These are phyloP conservation scores for Micronycteris hirsuta DNA, from an alignment of 2,113 vertebrate genomes.

Conservation along the genomic window DNA sequence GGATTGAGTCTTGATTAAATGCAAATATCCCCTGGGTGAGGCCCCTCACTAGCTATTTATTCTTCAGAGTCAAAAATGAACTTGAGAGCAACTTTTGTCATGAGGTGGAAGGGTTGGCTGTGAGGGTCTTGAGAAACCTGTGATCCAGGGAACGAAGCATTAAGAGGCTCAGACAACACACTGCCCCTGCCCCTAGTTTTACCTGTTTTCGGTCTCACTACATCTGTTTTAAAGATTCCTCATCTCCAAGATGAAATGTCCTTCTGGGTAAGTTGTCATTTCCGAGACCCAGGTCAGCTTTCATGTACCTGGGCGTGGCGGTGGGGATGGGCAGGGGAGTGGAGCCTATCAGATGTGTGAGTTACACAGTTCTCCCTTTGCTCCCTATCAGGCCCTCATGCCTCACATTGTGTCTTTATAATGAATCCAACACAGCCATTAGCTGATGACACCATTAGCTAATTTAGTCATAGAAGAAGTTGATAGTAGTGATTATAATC, in stretches of 20 bases:
- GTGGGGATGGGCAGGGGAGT: neutral
- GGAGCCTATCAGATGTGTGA: neutral
- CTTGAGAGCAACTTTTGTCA: neutral
- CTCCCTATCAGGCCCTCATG: neutral
- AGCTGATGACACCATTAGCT: neutral
- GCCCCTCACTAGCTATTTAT: no score
- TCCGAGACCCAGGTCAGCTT: neutral
- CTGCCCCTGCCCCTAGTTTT: neutral
- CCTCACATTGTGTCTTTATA: neutral
- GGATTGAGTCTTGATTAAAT: no score
- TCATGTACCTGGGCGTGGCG: neutral
- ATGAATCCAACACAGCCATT: neutral
- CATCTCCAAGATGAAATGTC: neutral
- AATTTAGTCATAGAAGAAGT: neutral
- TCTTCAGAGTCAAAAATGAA: conserved; percentile 27
- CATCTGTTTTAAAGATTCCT: neutral
- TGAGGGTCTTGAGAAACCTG: neutral
- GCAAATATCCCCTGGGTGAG: no score
- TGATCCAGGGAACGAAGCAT: neutral
- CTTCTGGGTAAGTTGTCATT: neutral
- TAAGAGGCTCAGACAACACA: neutral
- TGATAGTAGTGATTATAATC: neutral
- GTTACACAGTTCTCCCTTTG: neutral
- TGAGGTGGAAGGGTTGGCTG: neutral
- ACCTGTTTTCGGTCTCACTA: neutral